Base-by-base conservation (phyloP, 2,797 vertebrate species). In the Gymnopithys bicolor region DNA sequence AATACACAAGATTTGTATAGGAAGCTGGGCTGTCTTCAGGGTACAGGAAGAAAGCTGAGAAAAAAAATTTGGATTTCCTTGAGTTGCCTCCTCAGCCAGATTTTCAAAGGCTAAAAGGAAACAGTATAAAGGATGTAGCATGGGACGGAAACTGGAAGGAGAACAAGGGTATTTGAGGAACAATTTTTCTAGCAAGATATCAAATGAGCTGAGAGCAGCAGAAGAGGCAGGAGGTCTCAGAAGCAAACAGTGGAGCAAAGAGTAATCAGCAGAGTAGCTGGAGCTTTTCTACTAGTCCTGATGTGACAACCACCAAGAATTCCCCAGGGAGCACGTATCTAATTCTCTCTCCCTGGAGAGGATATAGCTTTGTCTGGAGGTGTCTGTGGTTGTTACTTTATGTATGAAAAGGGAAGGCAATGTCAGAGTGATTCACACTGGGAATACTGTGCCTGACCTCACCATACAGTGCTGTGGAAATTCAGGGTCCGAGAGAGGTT, bases 1-100 rank as follows among this genome's bases (percentile, higher is more conserved):
- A 73, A 76, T 76, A 92, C 84, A 81, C 79, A 67, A 91, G 87
- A 84, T 76, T 94, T 92, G 73, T 95, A 76, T 90, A 95, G 89
- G 94, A 96, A 94, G 86, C 71, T 88, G 93, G 90, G 88, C 93
- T 92, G 90, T 93, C 92, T 96, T 95, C 92, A 89, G 88, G 81
- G 88, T 87, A 94, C 90, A 85, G 92, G 90, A 95, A 96, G 81
- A 87, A 58, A 89, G 75, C 86, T 85, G 93, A 95, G 84, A 90
- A 97, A 95, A 95, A 95, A 68, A 75, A 18, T 87, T 92, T 95
- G 89, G 74, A 96, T 94, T 94, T 96, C 81, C 78, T 71, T 68
- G 68, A 71, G 60, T 90, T 93, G 86, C 71, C 56, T 85, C 86
- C 84, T 93, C 86, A 90, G 93, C 22, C 68, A 71, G 86, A 74